Percentiles rank a stretch among this genome's conserved stretches.
phyloP scores from a whole-genome alignment of 2,113 vertebrate genomes.

The Cromileptes altivelis region DNA sequence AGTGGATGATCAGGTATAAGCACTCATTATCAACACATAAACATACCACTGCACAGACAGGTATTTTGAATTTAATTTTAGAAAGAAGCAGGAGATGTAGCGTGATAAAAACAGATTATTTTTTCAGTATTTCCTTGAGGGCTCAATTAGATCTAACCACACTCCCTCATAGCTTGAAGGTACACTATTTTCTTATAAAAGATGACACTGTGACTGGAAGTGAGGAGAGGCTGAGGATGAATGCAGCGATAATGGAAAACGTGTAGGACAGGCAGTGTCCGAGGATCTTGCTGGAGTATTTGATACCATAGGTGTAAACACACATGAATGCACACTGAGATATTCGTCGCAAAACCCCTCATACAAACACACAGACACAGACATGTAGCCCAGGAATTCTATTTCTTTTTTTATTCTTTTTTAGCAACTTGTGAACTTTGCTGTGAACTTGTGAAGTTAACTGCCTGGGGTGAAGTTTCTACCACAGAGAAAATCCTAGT shows the following conservation, averaged over 20 bases:
- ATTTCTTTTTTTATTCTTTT: not conserved
- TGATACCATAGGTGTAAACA: not conserved
- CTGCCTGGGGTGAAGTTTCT: not conserved
- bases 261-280: conserved; percentile 3
- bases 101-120: not conserved
- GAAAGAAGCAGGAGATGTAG: not conserved
- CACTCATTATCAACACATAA: too few relatives aligned
- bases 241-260: conserved; percentile 40
- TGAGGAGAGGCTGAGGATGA: conserved; percentile 18
- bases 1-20: too few relatives aligned
- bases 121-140: not conserved
- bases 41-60: not conserved
- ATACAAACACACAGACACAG: not conserved
- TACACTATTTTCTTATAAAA: not conserved
- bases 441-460: not conserved
- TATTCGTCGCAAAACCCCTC: not conserved
- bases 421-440: not conserved
- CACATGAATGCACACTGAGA: too few relatives aligned
- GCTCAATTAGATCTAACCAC: not conserved
- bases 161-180: not conserved
- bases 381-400: not conserved
- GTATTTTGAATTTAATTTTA: not conserved
- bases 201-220: not conserved
- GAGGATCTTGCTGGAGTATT: not conserved
- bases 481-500: not conserved